Evolutionary conservation across 2,888 invertebrate species (phyloP).

Genomic region (Steinernema hermaphroditum): DNA sequence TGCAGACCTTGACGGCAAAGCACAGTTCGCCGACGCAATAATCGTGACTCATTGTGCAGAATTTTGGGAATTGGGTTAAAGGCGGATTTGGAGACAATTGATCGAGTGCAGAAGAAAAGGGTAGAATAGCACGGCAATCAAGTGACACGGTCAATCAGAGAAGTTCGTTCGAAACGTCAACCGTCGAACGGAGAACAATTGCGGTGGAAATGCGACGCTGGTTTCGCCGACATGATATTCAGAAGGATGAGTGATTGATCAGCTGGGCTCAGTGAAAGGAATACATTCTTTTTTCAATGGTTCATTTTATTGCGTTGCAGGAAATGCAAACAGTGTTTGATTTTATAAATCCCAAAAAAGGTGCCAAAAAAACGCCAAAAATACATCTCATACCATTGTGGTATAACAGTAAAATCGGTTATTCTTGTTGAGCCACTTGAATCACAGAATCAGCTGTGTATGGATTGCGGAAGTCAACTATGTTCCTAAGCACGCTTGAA

Average conservation of each 20-base stretch:
- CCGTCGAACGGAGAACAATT: background rate
- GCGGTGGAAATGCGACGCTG: background rate
- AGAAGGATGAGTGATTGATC: background rate
- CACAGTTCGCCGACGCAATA: background rate
- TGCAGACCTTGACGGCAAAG: constrained; percentile 2
- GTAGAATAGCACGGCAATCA: background rate
- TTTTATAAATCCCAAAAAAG: too few relatives aligned
- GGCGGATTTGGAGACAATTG: background rate
- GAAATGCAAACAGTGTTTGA: too few relatives aligned
- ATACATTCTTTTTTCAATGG: too few relatives aligned
- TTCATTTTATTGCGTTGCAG: too few relatives aligned
- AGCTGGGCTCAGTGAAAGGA: background rate
- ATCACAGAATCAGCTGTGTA: too few relatives aligned
- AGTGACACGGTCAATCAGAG: constrained; percentile 20
- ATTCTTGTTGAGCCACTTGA: too few relatives aligned
- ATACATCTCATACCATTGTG: too few relatives aligned
- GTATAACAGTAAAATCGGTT: too few relatives aligned
- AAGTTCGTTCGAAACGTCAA: background rate
- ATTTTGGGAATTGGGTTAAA: constrained; percentile 2
- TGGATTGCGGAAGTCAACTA: too few relatives aligned
- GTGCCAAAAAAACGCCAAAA: too few relatives aligned
- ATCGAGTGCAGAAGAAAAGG: background rate
- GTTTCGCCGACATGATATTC: background rate
- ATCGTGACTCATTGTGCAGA: background rate
- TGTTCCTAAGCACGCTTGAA: too few relatives aligned